Percentiles rank a stretch among this genome's conserved stretches.
Evolutionary conservation across 2,888 invertebrate genomes (phyloP).

Genomic region (Gastracanthus pulcherrimus): DNA sequence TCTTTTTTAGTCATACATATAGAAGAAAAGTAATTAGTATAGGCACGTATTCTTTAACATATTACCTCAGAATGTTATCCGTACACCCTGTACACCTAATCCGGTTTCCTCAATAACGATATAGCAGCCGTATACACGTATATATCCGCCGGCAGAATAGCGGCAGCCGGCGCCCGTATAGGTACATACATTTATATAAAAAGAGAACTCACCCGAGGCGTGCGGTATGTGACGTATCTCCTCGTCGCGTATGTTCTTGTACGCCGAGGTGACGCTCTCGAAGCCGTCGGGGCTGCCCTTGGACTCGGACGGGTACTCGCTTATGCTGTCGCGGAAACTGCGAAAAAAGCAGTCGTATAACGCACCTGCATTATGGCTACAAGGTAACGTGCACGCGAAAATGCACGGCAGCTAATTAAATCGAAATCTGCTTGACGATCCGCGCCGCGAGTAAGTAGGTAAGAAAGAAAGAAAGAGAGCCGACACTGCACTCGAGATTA

Average conservation of each 20-base stretch:
- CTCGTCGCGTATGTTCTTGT: slow-evolving; percentile 81
- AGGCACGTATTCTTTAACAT: background rate
- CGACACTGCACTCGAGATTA: slow-evolving; percentile 15
- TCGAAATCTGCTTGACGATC: background rate
- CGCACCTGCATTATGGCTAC: too few relatives aligned
- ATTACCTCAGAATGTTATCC: background rate
- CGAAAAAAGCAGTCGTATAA: slow-evolving; percentile 8
- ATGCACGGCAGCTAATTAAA: slow-evolving; percentile 35
- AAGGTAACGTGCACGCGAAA: background rate
- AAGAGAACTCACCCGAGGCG: slow-evolving; percentile 80
- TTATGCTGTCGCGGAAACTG: slow-evolving; percentile 82
- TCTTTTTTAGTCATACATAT: too few relatives aligned
- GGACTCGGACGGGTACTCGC: slow-evolving; percentile 85
- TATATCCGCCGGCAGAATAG: background rate
- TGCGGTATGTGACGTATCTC: slow-evolving; percentile 81
- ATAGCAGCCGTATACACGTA: too few relatives aligned
- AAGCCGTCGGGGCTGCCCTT: slow-evolving; percentile 82
- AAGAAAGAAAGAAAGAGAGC: background rate
- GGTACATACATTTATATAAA: background rate
- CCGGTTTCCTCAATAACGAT: slow-evolving; percentile 1
- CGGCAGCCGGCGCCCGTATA: background rate
- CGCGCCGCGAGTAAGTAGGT: background rate
- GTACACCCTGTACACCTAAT: background rate
- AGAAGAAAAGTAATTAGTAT: too few relatives aligned
- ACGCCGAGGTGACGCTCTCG: slow-evolving; percentile 82